Evolutionary conservation across 2,113 vertebrate genomes (phyloP).

Genomic region (Oostethus manadensis): DNA sequence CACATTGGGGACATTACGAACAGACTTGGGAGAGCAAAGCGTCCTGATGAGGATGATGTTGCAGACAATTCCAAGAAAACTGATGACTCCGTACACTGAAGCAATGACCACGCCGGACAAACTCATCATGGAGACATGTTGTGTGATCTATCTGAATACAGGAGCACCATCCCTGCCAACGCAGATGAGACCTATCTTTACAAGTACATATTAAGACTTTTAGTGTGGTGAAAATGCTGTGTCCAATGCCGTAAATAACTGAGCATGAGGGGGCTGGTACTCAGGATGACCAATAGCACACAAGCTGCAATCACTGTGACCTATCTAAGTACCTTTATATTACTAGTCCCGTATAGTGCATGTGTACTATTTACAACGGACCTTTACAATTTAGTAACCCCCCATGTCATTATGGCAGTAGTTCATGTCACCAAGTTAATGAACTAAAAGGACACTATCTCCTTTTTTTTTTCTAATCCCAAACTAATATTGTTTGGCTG

Average conservation of each 20-base stretch:
- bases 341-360: background rate
- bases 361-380: too few relatives aligned
- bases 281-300: too few relatives aligned
- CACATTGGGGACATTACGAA: conserved; percentile 86
- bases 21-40: conserved; percentile 86
- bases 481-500: too few relatives aligned
- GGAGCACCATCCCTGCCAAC: conserved; percentile 47
- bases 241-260: background rate
- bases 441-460: too few relatives aligned
- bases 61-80: conserved; percentile 83
- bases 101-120: conserved; percentile 80
- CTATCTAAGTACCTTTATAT: too few relatives aligned
- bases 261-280: too few relatives aligned
- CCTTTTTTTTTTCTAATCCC: too few relatives aligned
- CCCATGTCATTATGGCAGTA: too few relatives aligned
- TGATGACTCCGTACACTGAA: conserved; percentile 82
- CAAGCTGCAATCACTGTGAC: too few relatives aligned
- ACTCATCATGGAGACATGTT: conserved; percentile 57
- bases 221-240: background rate
- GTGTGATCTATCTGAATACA: conserved; percentile 57
- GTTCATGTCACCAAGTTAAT: too few relatives aligned
- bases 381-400: too few relatives aligned
- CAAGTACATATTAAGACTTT: background rate
- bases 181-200: conserved; percentile 23
- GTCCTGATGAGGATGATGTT: conserved; percentile 94